phyloP scores from a whole-genome alignment of 2,113 vertebrate species.

The Ophthalmolycus amberensis region DNA sequence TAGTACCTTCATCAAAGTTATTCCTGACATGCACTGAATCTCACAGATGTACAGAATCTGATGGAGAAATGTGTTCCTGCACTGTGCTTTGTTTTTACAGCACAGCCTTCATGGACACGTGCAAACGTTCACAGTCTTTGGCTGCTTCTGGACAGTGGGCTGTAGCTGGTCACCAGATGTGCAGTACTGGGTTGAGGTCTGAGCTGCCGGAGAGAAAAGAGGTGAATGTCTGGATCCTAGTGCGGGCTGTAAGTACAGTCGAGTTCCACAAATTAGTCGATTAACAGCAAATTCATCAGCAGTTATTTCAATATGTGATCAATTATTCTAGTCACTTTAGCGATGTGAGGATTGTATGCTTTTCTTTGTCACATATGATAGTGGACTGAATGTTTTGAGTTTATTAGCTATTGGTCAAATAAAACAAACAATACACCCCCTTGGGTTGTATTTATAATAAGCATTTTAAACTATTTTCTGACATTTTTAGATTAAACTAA shows the following conservation, averaged over 20 bases:
- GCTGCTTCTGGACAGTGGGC: conserved; percentile 3
- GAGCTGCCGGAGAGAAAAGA: conserved; percentile 6
- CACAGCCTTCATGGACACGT: background rate
- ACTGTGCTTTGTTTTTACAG: background rate
- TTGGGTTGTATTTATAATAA: background rate
- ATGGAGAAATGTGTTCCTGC: background rate
- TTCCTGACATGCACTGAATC: background rate
- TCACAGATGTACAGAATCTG: background rate
- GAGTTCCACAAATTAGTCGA: background rate
- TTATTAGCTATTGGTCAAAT: background rate
- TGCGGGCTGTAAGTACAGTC: background rate
- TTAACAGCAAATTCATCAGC: background rate
- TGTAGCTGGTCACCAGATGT: conserved; percentile 35
- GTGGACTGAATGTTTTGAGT: background rate
- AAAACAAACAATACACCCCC: background rate
- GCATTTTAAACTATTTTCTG: background rate
- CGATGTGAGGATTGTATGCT: background rate
- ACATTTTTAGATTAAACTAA: background rate
- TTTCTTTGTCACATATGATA: background rate
- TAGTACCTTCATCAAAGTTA: background rate
- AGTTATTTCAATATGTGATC: background rate
- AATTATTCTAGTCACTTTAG: background rate
- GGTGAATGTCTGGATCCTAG: background rate
- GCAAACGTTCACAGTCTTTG: conserved; percentile 9
- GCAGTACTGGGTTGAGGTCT: background rate